Percentiles rank a stretch among this genome's conserved stretches.
Conservation (phyloP, 1,140 invertebrate genomes). For the Pseudomyrmex dendroicus region DNA sequence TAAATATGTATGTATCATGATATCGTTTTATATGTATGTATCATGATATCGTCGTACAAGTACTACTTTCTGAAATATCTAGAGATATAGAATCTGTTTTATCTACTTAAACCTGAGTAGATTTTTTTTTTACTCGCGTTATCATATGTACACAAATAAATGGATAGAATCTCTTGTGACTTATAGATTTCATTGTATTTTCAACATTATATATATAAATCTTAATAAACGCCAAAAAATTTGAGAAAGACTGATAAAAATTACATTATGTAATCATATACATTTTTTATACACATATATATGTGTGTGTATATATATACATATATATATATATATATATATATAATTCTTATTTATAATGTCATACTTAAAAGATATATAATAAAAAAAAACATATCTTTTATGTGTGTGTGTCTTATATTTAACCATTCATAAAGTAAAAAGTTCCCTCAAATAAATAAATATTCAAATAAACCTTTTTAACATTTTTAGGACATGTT, state of each 20-base stretch:
- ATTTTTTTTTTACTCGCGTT: slow-evolving; percentile 13
- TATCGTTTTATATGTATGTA: background rate
- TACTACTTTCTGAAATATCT: background rate
- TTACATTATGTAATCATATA: background rate
- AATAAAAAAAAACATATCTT: background rate
- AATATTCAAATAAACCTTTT: no score
- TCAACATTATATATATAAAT: slow-evolving; percentile 20
- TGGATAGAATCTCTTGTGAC: background rate
- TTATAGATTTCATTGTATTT: slow-evolving; percentile 21
- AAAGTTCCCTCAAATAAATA: no score
- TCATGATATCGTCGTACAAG: background rate
- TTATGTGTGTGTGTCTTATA: no score
- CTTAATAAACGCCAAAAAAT: slow-evolving; percentile 53
- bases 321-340: background rate
- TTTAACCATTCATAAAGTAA: no score
- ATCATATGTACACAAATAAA: slow-evolving; percentile 56
- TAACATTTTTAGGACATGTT: no score
- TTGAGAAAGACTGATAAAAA: slow-evolving; percentile 41
- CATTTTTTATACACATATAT: background rate
- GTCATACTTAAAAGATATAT: background rate
- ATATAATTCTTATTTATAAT: background rate
- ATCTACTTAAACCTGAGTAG: slow-evolving; percentile 28
- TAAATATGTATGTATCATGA: background rate
- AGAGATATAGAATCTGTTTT: slow-evolving; percentile 34
- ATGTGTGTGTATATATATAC: background rate